Evolutionary conservation across 92 coral and sea anemone species (phyloP), one percentile per base, ranked within the genome.

Genomic region (Palythoa caribaeorum): DNA sequence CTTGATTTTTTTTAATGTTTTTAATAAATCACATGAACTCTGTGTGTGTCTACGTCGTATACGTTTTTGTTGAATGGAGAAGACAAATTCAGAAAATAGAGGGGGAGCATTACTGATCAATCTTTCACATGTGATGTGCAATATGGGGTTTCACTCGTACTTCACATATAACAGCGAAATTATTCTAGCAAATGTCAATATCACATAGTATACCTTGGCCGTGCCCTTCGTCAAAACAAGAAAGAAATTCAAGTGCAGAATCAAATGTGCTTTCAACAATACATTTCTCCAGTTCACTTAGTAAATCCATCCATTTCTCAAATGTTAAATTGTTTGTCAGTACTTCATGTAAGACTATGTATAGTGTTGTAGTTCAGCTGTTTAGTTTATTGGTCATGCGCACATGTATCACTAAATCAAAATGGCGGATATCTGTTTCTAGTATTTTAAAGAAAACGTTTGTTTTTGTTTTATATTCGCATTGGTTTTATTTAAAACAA

Each of bases 191-290:
- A 6, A 16, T 70, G 21, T 15, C 37, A 2, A 9, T 15, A 15
- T 2, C 9, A 5, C 38, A 38, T 48, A 54, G 70, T 63, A n/a
- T 37, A 69, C 80, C 60, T 38, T 59, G 70, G 21, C 71, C 79
- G 66, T 37, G 2, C 12, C 60, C 84, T 3, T 89, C 92, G 48
- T 91, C 92, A 37, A 77, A 87, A 78, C 89, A 73, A 71, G 87
- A 85, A 65, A 92, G 79, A 54, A 89, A 90, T 53, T 84, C 92
- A 59, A 92, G 71, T 6, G 94, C 94, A 78, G 90, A 83, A 44
- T 92, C 87, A 68, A 92, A 92, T 77, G 83, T 71, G 85, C 83
- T 21, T 47, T 91, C 71, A 17, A 88, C 47, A 4, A 68, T 47
- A 21, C n/a, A 39, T 28, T 50, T 47, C 19, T 81, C 86, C 12